Percentiles rank a stretch among this genome's conserved stretches.
These are phyloP conservation scores for Malacoctenus gilli DNA, from an alignment of 2,797 vertebrate genomes.

Conservation along the genomic window DNA sequence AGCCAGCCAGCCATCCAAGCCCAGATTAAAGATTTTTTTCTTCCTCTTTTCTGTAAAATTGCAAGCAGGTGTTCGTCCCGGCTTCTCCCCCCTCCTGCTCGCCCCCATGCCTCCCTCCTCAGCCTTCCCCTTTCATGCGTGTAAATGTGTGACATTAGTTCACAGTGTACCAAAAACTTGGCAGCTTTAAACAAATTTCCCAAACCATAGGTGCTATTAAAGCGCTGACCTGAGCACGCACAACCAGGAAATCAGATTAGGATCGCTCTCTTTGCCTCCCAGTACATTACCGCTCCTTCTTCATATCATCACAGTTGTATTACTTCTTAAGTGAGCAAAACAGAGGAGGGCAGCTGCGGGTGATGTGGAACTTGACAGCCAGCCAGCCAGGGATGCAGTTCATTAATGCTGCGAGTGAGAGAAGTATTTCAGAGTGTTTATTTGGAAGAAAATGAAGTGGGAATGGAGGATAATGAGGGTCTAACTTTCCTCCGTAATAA, in stretches of 20 bases:
- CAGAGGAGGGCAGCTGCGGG: conserved; percentile 29
- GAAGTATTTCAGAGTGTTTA: conserved; percentile 26
- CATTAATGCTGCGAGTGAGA: conserved; percentile 62
- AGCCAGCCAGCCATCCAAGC: conserved; percentile 66
- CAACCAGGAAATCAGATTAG: conserved; percentile 68
- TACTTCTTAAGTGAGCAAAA: conserved; percentile 51
- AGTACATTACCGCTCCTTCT: conserved; percentile 32
- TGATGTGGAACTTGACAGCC: conserved; percentile 53
- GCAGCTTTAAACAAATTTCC: conserved; percentile 52
- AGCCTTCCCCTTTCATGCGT: conserved; percentile 41
- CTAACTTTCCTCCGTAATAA: no score
- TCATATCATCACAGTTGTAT: conserved; percentile 44
- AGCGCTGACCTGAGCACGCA: conserved; percentile 57
- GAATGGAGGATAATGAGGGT: no score
- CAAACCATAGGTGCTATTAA: conserved; percentile 63
- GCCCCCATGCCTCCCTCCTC: conserved; percentile 41
- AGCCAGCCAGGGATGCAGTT: conserved; percentile 58
- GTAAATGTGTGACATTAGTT: conserved; percentile 61
- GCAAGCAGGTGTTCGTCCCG: conserved; percentile 81
- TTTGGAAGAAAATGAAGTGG: no score
- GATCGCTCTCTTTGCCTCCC: conserved; percentile 45
- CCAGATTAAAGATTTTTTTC: conserved; percentile 62
- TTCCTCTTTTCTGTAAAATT: conserved; percentile 76
- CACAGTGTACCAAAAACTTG: conserved; percentile 56
- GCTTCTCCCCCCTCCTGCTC: conserved; percentile 59